Evolutionary conservation across 2,888 invertebrate genomes (phyloP).

Genomic region (Carterocephalus palaemon): DNA sequence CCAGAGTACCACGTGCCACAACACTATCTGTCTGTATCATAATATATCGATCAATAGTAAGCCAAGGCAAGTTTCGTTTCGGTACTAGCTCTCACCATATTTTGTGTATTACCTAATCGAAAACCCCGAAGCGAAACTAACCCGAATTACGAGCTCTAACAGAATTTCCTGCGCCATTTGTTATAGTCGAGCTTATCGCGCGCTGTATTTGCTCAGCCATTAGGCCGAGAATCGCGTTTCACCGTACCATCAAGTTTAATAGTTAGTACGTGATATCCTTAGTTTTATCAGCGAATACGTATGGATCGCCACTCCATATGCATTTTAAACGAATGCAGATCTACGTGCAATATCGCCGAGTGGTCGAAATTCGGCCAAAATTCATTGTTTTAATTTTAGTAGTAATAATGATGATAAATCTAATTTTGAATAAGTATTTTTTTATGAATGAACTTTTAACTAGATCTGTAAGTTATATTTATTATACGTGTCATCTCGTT

Average conservation of each 20-base stretch:
- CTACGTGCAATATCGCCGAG: no score
- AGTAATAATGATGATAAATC: no score
- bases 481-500: no score
- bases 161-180: conserved; percentile 25
- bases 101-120: conserved; percentile 1
- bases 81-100: background rate
- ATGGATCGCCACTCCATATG: background rate
- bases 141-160: conserved; percentile 18
- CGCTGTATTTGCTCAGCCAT: conserved; percentile 15
- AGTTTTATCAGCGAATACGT: conserved; percentile 12
- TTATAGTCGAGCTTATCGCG: conserved; percentile 20
- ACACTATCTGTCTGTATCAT: no score
- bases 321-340: background rate
- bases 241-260: conserved; percentile 9
- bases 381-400: no score
- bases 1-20: no score
- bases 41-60: no score
- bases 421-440: no score
- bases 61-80: no score
- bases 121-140: background rate
- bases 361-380: no score
- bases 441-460: no score
- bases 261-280: conserved; percentile 20
- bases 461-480: no score
- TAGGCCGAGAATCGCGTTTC: conserved; percentile 15